A percentile compares a stretch with the other conserved stretches of the same genome.
phyloP scores from a whole-genome alignment of 2,888 invertebrate species.

The Campoplex capitator region DNA sequence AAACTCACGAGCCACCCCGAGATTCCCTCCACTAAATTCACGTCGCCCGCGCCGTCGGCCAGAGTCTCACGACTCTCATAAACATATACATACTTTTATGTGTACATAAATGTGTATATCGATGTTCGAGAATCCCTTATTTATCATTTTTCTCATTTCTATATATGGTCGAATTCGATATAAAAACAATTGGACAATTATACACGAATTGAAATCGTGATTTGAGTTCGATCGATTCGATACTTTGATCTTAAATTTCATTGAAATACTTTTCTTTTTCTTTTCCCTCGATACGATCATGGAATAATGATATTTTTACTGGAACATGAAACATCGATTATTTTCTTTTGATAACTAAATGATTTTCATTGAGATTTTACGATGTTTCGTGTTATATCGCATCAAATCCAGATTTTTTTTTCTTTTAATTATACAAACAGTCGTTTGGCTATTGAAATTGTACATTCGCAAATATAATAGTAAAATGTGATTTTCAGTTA shows the following conservation, averaged over 20 bases:
- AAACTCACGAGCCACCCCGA: constrained; percentile 49
- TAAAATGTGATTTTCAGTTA: background rate
- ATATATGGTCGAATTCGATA: constrained; percentile 26
- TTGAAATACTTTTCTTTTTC: background rate
- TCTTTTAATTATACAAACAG: background rate
- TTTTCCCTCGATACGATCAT: constrained; percentile 18
- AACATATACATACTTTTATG: constrained; percentile 1
- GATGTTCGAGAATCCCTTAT: constrained; percentile 31
- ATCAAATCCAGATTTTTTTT: no score
- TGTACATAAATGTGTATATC: constrained; percentile 1
- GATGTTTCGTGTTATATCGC: background rate
- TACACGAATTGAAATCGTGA: constrained; percentile 34
- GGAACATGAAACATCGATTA: background rate
- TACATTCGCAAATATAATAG: background rate
- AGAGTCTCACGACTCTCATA: constrained; percentile 40
- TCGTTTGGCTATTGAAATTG: background rate
- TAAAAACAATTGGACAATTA: constrained; percentile 43
- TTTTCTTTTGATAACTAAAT: background rate
- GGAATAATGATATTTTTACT: constrained; percentile 23
- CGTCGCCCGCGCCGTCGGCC: constrained; percentile 49
- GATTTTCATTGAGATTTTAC: background rate
- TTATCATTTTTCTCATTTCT: constrained; percentile 42
- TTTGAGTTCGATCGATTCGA: background rate
- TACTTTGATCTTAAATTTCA: background rate
- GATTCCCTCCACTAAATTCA: constrained; percentile 41